Evolutionary conservation across 2,888 invertebrate species (phyloP), one percentile per base, ranked within the genome.

Genomic region (Netelia inedita): DNA sequence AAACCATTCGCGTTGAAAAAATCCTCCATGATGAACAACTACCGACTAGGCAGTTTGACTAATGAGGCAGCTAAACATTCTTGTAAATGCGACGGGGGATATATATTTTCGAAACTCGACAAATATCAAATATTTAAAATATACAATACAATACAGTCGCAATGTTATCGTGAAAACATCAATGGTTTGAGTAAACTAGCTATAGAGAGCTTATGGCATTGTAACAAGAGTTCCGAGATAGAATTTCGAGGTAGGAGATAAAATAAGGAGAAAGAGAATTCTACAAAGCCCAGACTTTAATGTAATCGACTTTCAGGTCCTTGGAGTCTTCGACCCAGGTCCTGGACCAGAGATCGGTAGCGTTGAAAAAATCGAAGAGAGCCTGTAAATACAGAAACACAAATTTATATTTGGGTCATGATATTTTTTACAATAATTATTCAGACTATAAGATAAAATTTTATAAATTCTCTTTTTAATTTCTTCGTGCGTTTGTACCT

Each of bases 201-300:
- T 35, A 68, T 28, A 71, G 14, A 61, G 71, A 61, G 23, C 23
- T 50, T 41, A 41, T 41, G 41, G 41, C 41, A 41, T 41, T 9
- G 5, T 41, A 41, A 41, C 9, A 6, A 41, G 41, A n/a, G n/a
- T n/a, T n/a, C n/a, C n/a, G n/a, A n/a, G n/a, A n/a, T n/a, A n/a
- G 41, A 41, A 3, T 9, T 6, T 41, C 41, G 41, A 41, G 41
- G 41, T 41, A 41, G 41, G 5, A 41, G 41, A 41, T 41, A 9
- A 41, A 41, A 41, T 6, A 41, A 41, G 59, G 28, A 63, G 28
- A 21, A 28, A 63, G 46, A 43, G 43, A 35, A 28, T 21, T 72
- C 41, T 91, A 95, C 78, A 95, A 87, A 0, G 95, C 95, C 91
- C 95, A 96, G 0, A 96, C 95, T 88, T 94, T 94, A 2, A 96